These are phyloP conservation scores for Aporophyla nigra DNA, from an alignment of 2,888 invertebrate genomes.

Conservation along the genomic window DNA sequence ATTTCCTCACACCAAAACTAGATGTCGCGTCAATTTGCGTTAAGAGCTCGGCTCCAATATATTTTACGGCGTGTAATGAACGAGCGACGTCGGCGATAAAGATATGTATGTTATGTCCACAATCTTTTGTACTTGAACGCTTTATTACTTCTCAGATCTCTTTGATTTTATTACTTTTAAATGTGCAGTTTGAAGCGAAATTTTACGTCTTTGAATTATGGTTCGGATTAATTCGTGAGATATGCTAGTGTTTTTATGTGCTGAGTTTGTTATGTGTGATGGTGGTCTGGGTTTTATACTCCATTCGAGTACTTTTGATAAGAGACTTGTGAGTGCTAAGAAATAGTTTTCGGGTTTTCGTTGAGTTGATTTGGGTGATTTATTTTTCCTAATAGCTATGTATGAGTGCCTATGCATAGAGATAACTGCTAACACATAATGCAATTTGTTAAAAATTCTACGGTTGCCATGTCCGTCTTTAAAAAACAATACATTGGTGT, in stretches of 20 bases:
- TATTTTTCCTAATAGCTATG: not conserved
- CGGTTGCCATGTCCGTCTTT: not conserved
- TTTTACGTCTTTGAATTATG: slow-evolving; percentile 59
- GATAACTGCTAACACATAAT: no score
- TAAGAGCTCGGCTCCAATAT: slow-evolving; percentile 40
- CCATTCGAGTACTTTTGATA: slow-evolving; percentile 19
- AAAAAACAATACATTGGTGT: not conserved
- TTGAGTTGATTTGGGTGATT: not conserved
- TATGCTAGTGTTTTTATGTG: slow-evolving; percentile 43
- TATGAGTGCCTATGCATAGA: not conserved
- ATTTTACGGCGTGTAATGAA: slow-evolving; percentile 64
- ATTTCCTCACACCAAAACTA: slow-evolving; percentile 45
- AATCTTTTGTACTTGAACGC: slow-evolving; percentile 60
- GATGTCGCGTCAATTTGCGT: slow-evolving; percentile 52
- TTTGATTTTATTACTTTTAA: slow-evolving; percentile 66
- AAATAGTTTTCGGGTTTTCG: slow-evolving; percentile 6
- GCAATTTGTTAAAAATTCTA: not conserved
- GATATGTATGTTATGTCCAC: slow-evolving; percentile 65
- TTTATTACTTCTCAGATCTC: slow-evolving; percentile 63
- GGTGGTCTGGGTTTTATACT: slow-evolving; percentile 37
- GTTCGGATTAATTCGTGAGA: slow-evolving; percentile 46
- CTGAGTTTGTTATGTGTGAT: slow-evolving; percentile 41
- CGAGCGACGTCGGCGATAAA: slow-evolving; percentile 59
- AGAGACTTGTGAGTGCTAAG: slow-evolving; percentile 3
- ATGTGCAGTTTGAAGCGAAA: slow-evolving; percentile 58